These are phyloP conservation scores for Ecliptopera silaceata DNA, from an alignment of 2,888 invertebrate species.

Conservation along the genomic window DNA sequence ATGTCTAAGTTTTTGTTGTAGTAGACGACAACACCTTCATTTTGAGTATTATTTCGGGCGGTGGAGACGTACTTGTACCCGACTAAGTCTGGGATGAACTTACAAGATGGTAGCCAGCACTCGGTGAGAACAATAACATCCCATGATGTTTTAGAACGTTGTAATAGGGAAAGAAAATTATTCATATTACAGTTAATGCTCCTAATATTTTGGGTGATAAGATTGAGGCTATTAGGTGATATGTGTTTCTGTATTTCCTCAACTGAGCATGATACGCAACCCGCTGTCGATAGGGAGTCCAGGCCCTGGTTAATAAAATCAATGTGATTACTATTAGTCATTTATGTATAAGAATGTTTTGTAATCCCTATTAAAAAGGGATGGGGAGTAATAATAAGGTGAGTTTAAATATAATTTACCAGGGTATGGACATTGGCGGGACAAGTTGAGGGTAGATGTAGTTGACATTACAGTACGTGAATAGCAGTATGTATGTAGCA, in stretches of 20 bases:
- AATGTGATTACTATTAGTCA: background rate
- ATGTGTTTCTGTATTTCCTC: conserved; percentile 1
- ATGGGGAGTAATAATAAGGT: background rate
- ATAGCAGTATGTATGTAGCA: background rate
- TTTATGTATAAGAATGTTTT: background rate
- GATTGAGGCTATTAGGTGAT: conserved; percentile 12
- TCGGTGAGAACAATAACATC: conserved; percentile 36
- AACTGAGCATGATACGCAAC: background rate
- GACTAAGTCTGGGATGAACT: conserved; percentile 26
- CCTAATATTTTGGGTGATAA: conserved; percentile 36
- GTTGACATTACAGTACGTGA: background rate
- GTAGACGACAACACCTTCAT: conserved; percentile 38
- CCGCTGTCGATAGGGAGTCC: conserved; percentile 2
- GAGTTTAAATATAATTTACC: background rate
- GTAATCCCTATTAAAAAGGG: background rate
- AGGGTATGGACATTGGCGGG: background rate
- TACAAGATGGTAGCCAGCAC: conserved; percentile 33
- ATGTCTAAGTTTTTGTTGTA: conserved; percentile 18
- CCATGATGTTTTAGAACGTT: conserved; percentile 26
- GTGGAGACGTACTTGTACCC: conserved; percentile 25
- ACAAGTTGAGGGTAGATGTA: background rate
- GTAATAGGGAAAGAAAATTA: conserved; percentile 25
- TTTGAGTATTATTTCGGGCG: conserved; percentile 28
- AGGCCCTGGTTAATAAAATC: conserved; percentile 11
- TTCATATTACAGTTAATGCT: conserved; percentile 35